These are phyloP conservation scores for Apamea epomidion DNA, from an alignment of 2,888 invertebrate genomes.

Conservation along the genomic window DNA sequence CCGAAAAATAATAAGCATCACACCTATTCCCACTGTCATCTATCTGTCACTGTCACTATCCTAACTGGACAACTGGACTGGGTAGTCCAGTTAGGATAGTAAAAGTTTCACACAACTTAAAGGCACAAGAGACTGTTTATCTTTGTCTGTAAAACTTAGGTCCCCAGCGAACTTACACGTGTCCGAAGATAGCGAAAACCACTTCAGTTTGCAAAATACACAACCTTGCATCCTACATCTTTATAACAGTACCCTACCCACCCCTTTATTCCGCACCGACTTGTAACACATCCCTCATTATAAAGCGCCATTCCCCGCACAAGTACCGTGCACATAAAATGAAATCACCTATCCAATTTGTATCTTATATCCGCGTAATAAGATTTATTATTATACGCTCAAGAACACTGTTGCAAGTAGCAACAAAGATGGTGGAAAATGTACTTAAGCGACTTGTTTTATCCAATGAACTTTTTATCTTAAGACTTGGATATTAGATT, in stretches of 20 bases:
- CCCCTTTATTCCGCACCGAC: constrained; percentile 35
- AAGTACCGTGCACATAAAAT: constrained; percentile 45
- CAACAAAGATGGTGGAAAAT: constrained; percentile 43
- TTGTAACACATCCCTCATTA: constrained; percentile 64
- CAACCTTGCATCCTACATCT: background rate
- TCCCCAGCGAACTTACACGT: too few species aligned
- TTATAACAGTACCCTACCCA: background rate
- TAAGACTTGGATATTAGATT: constrained; percentile 15
- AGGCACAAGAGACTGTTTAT: background rate
- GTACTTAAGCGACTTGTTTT: constrained; percentile 19
- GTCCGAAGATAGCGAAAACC: background rate
- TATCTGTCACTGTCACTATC: too few species aligned
- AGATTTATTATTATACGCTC: constrained; percentile 49
- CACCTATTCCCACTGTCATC: background rate
- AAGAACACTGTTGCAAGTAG: constrained; percentile 46
- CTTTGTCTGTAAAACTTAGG: background rate
- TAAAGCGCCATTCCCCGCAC: constrained; percentile 33
- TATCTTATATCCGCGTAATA: constrained; percentile 52
- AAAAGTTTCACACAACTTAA: background rate
- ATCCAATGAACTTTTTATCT: constrained; percentile 26
- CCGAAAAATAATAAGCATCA: background rate
- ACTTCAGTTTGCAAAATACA: background rate
- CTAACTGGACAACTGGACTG: too few species aligned
- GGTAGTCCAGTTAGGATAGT: background rate
- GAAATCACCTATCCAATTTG: constrained; percentile 60